Conservation (phyloP, 2,113 vertebrate species). For the Coregonus clupeaformis region DNA sequence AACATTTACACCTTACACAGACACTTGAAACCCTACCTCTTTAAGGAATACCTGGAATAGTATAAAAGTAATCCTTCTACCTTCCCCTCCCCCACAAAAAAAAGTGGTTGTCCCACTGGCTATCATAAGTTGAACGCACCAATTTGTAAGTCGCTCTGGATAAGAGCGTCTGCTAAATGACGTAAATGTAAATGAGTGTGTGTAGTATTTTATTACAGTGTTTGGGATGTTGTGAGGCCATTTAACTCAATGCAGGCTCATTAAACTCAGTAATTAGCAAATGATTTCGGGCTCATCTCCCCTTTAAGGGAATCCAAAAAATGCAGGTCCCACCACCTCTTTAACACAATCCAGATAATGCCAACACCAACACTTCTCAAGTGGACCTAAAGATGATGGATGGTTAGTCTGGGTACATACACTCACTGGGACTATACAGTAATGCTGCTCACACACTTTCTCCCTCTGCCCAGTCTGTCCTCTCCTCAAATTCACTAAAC, state of each 20-base stretch:
- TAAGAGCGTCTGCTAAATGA: no score
- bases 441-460: background rate
- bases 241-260: background rate
- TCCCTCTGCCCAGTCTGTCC: background rate
- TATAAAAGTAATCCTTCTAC: no score
- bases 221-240: background rate
- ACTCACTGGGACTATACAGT: background rate
- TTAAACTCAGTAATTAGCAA: conserved; percentile 7
- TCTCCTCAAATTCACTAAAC: background rate
- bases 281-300: background rate
- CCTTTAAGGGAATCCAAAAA: conserved; percentile 3
- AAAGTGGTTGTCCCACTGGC: no score
- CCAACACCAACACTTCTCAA: rapidly evolving
- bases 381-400: rapidly evolving
- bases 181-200: no score
- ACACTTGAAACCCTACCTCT: no score
- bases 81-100: no score
- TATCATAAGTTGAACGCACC: no score
- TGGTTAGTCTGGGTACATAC: background rate
- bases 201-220: background rate
- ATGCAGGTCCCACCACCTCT: rapidly evolving
- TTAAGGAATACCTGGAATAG: no score
- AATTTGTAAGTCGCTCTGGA: no score
- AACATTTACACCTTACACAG: no score
- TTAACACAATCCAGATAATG: conserved; percentile 5